phyloP scores from a whole-genome alignment of 1,140 invertebrate species.

The Heliothis subflexa region DNA sequence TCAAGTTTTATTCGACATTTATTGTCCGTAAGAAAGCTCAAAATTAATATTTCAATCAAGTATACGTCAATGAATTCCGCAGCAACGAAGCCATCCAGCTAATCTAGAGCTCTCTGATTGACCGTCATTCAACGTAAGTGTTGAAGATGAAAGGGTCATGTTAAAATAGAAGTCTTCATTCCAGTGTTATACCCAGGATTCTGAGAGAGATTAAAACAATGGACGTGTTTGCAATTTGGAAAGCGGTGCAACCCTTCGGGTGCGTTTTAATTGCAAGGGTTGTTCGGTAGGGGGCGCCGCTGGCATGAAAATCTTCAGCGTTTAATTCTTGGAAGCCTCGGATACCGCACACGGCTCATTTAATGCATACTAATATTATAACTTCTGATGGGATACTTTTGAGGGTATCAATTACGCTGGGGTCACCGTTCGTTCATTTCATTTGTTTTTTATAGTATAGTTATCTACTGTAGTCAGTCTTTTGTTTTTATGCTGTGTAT shows the following conservation, averaged over 20 bases:
- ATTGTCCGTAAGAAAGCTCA: constrained; percentile 60
- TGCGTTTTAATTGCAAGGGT: constrained; percentile 82
- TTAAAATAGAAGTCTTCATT: constrained; percentile 67
- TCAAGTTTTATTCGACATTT: constrained; percentile 62
- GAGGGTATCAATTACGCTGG: constrained; percentile 38
- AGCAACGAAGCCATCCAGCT: constrained; percentile 57
- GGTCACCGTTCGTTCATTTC: constrained; percentile 10
- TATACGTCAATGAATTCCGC: constrained; percentile 65
- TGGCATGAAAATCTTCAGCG: constrained; percentile 66
- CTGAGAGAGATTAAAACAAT: constrained; percentile 81
- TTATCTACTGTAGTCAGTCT: background rate
- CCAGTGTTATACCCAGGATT: constrained; percentile 71
- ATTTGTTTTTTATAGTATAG: constrained; percentile 18
- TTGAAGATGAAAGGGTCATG: constrained; percentile 52
- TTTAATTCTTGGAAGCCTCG: constrained; percentile 67
- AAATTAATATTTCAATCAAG: constrained; percentile 81
- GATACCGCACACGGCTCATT: constrained; percentile 60
- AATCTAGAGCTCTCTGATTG: constrained; percentile 48
- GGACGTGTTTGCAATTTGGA: constrained; percentile 82
- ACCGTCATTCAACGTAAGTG: constrained; percentile 16
- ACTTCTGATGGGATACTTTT: constrained; percentile 40
- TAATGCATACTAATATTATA: constrained; percentile 70
- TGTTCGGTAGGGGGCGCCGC: constrained; percentile 56
- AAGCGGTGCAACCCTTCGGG: constrained; percentile 80
- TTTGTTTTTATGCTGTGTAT: background rate